Conservation (phyloP, 1,140 invertebrate species). For the Diachasmimorpha longicaudata region DNA sequence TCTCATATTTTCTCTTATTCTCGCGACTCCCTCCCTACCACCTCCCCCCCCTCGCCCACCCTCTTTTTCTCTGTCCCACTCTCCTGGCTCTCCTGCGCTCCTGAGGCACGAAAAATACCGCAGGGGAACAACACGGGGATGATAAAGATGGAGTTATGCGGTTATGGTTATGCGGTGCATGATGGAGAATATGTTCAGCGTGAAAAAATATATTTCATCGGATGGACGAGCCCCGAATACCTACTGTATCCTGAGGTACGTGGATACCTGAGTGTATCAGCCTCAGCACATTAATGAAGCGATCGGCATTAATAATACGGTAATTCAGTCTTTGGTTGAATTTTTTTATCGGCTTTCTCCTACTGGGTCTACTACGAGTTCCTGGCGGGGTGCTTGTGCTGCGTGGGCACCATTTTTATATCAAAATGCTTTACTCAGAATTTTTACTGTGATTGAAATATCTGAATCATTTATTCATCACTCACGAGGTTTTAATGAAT, state of each 20-base stretch:
- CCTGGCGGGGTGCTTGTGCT: not conserved
- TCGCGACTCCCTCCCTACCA: too few relatives aligned
- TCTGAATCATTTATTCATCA: too few relatives aligned
- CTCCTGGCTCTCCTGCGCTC: too few relatives aligned
- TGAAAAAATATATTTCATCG: slow-evolving; percentile 23
- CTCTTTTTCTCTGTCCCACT: too few relatives aligned
- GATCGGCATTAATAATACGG: slow-evolving; percentile 54
- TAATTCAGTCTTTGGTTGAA: slow-evolving; percentile 31
- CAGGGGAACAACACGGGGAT: too few relatives aligned
- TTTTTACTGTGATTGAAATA: too few relatives aligned
- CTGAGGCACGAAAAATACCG: too few relatives aligned
- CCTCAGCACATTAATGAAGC: slow-evolving; percentile 53
- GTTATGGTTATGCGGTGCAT: slow-evolving; percentile 19
- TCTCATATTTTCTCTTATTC: slow-evolving; percentile 60
- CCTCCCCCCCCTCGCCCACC: not conserved
- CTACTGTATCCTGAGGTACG: not conserved
- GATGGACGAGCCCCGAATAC: not conserved
- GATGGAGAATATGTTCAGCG: not conserved
- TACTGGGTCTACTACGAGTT: not conserved
- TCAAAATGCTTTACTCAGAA: not conserved
- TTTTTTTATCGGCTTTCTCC: slow-evolving; percentile 20
- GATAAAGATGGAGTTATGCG: slow-evolving; percentile 47
- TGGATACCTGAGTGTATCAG: not conserved
- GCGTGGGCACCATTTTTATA: slow-evolving; percentile 8
- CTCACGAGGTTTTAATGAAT: too few relatives aligned